A percentile compares a stretch with the other conserved stretches of the same genome.
These are phyloP conservation scores for Volucella zonaria DNA, from an alignment of 2,888 invertebrate genomes.

Conservation along the genomic window DNA sequence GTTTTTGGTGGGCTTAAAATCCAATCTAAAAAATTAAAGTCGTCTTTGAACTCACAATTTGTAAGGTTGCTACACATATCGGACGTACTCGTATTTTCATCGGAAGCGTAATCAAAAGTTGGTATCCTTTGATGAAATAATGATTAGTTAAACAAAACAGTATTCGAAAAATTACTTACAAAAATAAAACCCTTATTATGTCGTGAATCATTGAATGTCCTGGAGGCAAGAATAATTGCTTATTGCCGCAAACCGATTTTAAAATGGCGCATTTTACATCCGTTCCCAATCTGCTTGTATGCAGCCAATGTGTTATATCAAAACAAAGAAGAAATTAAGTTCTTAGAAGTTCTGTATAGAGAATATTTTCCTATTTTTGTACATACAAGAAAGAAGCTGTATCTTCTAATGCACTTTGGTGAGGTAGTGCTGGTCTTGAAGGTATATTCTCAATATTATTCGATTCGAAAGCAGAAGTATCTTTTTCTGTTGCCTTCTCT, in stretches of 20 bases:
- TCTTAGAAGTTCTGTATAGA: no score
- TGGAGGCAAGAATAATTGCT: constrained; percentile 84
- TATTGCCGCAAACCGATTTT: constrained; percentile 87
- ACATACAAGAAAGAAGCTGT: constrained; percentile 6
- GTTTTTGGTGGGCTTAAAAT: constrained; percentile 21
- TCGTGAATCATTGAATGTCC: constrained; percentile 88
- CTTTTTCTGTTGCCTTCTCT: no score
- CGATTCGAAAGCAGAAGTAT: no score
- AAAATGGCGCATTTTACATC: constrained; percentile 84
- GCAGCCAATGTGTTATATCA: not conserved
- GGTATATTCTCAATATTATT: not conserved
- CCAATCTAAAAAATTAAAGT: constrained; percentile 38
- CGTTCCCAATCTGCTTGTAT: constrained; percentile 77
- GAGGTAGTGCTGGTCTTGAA: not conserved
- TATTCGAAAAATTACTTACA: constrained; percentile 82
- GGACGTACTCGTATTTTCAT: not conserved
- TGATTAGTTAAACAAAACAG: not conserved
- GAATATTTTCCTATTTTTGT: not conserved
- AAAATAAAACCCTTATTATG: constrained; percentile 86
- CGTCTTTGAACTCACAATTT: not conserved
- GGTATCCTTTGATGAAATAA: not conserved
- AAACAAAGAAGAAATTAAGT: not conserved
- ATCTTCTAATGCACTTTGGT: not conserved
- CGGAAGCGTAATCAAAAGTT: no score
- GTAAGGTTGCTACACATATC: not conserved